phyloP scores from a whole-genome alignment of 2,888 invertebrate genomes.

The Acanthosepion pharaonis region DNA sequence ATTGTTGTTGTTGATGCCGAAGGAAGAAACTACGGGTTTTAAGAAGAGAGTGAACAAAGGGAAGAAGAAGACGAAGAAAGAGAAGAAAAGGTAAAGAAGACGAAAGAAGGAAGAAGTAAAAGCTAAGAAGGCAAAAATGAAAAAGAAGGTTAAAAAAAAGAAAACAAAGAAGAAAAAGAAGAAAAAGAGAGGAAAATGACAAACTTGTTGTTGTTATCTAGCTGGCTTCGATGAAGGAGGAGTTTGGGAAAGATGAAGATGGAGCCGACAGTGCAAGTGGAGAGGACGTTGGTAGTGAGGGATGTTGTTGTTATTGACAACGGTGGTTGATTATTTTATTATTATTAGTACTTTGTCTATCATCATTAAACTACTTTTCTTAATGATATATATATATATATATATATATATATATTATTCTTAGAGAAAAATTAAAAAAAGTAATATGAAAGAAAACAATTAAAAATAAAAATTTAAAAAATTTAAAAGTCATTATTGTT shows the following conservation, averaged over 20 bases:
- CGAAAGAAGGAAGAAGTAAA: background rate
- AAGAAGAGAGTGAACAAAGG: background rate
- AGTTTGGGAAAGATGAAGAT: background rate
- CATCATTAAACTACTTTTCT: background rate
- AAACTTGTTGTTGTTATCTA: background rate
- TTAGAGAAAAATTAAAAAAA: no score
- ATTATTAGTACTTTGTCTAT: background rate
- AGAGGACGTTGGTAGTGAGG: background rate
- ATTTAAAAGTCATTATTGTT: no score
- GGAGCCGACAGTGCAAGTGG: background rate
- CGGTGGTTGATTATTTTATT: background rate
- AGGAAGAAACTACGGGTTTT: background rate
- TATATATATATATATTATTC: no score
- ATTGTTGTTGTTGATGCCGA: background rate
- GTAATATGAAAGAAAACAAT: no score
- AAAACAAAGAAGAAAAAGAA: background rate
- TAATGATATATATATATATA: no score
- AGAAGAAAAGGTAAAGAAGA: background rate
- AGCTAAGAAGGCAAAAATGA: background rate
- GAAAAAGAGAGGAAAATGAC: background rate
- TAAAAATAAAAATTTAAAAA: no score
- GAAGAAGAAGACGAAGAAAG: background rate
- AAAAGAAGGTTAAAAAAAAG: background rate
- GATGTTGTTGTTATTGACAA: constrained; percentile 33
- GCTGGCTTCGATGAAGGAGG: background rate